Evolutionary conservation across 2,888 invertebrate species (phyloP).

Genomic region (Apotomis turbidana): DNA sequence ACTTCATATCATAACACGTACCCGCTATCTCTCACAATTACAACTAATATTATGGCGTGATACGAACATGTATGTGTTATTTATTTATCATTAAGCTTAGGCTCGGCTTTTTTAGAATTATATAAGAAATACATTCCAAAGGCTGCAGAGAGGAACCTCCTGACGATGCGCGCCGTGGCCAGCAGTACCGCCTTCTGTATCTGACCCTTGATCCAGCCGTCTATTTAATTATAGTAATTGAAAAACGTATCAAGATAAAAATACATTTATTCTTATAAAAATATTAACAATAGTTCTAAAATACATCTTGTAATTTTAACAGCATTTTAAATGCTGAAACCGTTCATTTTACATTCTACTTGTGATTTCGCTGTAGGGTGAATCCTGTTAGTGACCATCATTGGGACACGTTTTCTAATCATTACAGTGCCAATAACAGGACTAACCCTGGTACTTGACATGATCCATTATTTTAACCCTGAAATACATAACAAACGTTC

Average conservation of each 20-base stretch:
- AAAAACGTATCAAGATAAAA: constrained; percentile 1
- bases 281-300: constrained; percentile 22
- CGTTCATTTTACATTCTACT: not conserved
- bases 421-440: too few relatives aligned
- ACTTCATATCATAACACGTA: too few relatives aligned
- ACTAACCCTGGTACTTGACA: too few relatives aligned
- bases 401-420: too few relatives aligned
- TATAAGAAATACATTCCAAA: not conserved
- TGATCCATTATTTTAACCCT: too few relatives aligned
- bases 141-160: too few relatives aligned
- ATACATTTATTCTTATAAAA: constrained; percentile 33
- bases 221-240: not conserved
- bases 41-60: too few relatives aligned
- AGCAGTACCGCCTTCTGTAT: too few relatives aligned
- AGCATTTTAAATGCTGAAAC: constrained; percentile 8
- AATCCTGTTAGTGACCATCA: not conserved
- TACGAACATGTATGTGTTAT: not conserved
- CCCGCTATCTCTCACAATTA: too few relatives aligned
- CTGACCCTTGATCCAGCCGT: not conserved
- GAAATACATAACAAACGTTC: too few relatives aligned
- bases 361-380: not conserved
- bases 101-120: not conserved
- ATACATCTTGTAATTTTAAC: constrained; percentile 24
- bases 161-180: too few relatives aligned
- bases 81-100: too few relatives aligned